These are phyloP conservation scores for Oncopodura yosiiana DNA, from an alignment of 1,140 invertebrate genomes.

Conservation along the genomic window DNA sequence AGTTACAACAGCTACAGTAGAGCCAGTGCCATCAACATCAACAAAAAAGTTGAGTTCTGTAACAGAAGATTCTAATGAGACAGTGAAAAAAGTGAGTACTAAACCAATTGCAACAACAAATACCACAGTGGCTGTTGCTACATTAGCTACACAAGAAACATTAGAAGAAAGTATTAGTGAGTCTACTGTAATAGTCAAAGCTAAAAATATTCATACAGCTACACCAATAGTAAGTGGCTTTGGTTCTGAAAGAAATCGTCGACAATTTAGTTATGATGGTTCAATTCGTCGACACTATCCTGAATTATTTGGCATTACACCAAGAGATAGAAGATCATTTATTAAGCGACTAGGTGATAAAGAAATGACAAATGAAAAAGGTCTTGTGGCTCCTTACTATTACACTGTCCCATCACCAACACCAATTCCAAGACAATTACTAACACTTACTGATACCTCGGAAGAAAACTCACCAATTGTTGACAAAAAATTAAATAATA, in stretches of 20 bases:
- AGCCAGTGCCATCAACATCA: not conserved
- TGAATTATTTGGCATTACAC: constrained; percentile 34
- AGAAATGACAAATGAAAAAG: not conserved
- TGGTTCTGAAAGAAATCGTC: constrained; percentile 14
- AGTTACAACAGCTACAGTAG: not conserved
- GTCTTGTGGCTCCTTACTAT: constrained; percentile 31
- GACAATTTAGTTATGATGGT: constrained; percentile 24
- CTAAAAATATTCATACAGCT: constrained; percentile 14
- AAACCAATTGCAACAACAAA: not conserved
- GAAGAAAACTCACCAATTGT: not conserved
- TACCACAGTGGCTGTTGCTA: not conserved
- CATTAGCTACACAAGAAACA: no score
- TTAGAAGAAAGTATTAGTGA: no score
- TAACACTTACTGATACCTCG: not conserved
- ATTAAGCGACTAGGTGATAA: constrained; percentile 29
- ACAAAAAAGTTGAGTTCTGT: not conserved
- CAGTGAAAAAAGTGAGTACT: not conserved
- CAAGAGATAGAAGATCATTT: constrained; percentile 31
- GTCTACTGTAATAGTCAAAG: no score
- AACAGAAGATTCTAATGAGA: not conserved
- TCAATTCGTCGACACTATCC: constrained; percentile 32
- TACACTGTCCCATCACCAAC: constrained; percentile 23
- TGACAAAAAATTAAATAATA: not conserved
- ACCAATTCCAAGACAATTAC: not conserved
- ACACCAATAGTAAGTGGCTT: constrained; percentile 26